Conservation (phyloP, 2,888 invertebrate genomes). For the Dioctria linearis region DNA sequence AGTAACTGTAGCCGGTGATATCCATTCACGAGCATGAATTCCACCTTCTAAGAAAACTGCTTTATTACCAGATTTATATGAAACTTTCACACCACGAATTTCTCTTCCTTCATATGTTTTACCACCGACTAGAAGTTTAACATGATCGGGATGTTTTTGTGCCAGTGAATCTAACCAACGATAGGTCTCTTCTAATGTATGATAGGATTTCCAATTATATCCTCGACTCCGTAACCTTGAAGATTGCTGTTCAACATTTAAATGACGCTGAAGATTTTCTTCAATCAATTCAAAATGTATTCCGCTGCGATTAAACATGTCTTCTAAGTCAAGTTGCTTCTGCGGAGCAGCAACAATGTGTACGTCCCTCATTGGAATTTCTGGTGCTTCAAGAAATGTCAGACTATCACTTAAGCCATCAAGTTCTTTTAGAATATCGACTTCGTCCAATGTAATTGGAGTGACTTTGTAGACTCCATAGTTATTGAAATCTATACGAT, state of each 20-base stretch:
- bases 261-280: conserved; percentile 45
- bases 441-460: conserved; percentile 65
- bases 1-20: conserved; percentile 77
- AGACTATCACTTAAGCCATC: conserved; percentile 54
- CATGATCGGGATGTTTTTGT: conserved; percentile 70
- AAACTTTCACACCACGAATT: conserved; percentile 69
- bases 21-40: conserved; percentile 85
- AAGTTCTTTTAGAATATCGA: conserved; percentile 64
- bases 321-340: conserved; percentile 52
- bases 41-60: conserved; percentile 77
- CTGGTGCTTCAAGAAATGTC: conserved; percentile 43
- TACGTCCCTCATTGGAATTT: not conserved
- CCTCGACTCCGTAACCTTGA: not conserved
- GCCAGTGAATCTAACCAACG: conserved; percentile 74
- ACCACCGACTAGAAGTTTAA: conserved; percentile 73
- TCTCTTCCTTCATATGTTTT: conserved; percentile 71
- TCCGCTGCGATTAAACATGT: conserved; percentile 28
- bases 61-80: conserved; percentile 71
- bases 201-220: conserved; percentile 67
- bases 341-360: conserved; percentile 52
- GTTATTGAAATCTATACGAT: conserved; percentile 65
- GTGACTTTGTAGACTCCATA: conserved; percentile 68
- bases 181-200: conserved; percentile 72
- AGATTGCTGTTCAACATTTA: conserved; percentile 33
- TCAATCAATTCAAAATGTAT: conserved; percentile 36